A percentile compares a stretch with the other conserved stretches of the same genome.
phyloP scores from a whole-genome alignment of 2,113 vertebrate genomes.

The Hydrochoerus hydrochaeris region DNA sequence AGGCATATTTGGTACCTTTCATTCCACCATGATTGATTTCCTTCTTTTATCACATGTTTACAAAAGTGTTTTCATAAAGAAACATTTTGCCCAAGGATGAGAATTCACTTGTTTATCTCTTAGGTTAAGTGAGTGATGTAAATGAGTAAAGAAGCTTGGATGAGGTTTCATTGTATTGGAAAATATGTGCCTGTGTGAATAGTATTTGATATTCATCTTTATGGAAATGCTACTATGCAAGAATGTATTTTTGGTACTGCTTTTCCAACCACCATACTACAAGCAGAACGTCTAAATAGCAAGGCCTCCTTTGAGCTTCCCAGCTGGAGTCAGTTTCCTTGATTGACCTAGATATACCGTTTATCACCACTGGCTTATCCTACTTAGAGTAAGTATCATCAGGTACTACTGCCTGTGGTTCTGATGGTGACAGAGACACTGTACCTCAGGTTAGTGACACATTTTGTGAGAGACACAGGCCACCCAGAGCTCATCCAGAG shows the following conservation, averaged over 20 bases:
- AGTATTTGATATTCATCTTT: background rate
- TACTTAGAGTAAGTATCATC: background rate
- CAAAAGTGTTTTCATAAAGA: background rate
- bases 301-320: background rate
- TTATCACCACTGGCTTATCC: background rate
- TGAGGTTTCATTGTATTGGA: background rate
- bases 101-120: background rate
- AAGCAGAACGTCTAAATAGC: background rate
- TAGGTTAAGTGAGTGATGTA: background rate
- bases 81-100: background rate
- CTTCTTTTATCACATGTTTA: background rate
- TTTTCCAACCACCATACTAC: background rate
- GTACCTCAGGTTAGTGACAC: too few relatives aligned
- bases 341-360: background rate
- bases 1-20: background rate
- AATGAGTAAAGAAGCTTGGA: background rate
- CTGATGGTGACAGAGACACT: background rate
- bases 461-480: background rate
- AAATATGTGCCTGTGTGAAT: background rate
- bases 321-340: background rate
- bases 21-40: background rate
- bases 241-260: background rate
- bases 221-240: background rate
- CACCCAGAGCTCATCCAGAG: background rate
- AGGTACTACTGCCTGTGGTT: background rate